A percentile compares a stretch with the other conserved stretches of the same genome.
Conservation (phyloP, 2,888 invertebrate species). For the Campoplex capitator region DNA sequence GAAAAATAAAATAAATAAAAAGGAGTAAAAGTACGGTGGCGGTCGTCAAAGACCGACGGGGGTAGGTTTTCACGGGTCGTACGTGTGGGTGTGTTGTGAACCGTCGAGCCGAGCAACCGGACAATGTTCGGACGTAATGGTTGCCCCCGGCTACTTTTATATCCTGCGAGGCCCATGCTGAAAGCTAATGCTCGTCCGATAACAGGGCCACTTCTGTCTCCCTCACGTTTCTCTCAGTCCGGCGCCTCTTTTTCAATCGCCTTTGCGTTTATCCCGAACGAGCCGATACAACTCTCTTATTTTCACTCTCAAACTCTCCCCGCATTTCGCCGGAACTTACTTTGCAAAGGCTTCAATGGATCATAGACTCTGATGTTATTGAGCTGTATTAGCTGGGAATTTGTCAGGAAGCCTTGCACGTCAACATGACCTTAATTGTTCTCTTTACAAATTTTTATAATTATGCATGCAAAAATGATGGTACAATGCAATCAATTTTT, state of each 20-base stretch:
- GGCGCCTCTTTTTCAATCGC: conserved; percentile 4
- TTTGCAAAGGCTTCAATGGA: conserved; percentile 9
- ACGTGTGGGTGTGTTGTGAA: conserved; percentile 34
- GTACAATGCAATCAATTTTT: too few relatives aligned
- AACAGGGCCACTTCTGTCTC: conserved; percentile 73
- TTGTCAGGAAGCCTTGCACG: background rate
- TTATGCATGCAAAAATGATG: background rate
- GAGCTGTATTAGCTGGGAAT: background rate
- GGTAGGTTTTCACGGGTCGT: conserved; percentile 62
- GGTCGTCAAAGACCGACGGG: conserved; percentile 36
- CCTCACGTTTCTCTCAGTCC: conserved; percentile 21
- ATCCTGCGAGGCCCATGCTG: conserved; percentile 77
- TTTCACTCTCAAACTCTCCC: background rate
- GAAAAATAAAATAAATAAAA: conserved; percentile 35
- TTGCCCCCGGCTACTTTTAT: conserved; percentile 82
- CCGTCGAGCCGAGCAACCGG: conserved; percentile 76
- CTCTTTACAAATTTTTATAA: background rate
- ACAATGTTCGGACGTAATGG: conserved; percentile 83
- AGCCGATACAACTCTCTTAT: conserved; percentile 20
- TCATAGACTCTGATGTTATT: background rate
- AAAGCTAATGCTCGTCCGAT: conserved; percentile 82
- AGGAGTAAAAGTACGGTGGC: conserved; percentile 48
- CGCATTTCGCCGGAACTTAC: background rate
- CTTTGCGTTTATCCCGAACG: background rate
- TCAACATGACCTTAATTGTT: background rate